phyloP scores from a whole-genome alignment of 2,888 invertebrate genomes.

The Drosophila anomalipes region DNA sequence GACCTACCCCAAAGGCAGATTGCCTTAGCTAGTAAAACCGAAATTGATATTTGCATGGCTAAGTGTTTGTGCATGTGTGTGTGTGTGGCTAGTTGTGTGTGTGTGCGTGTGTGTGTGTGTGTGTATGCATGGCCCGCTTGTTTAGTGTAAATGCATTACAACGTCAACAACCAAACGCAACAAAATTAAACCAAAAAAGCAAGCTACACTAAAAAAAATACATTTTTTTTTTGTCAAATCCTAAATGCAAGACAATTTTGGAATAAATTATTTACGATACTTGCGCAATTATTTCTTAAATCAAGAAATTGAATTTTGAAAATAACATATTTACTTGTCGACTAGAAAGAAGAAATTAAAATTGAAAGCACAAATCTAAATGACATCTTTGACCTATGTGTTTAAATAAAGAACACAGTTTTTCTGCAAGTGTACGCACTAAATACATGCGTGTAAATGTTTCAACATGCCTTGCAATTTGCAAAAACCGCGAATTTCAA shows the following conservation, averaged over 20 bases:
- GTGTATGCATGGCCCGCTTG: conserved; percentile 56
- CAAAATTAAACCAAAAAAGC: conserved; percentile 16
- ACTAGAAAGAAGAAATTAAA: not conserved
- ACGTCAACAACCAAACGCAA: conserved; percentile 27
- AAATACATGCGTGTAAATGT: conserved; percentile 60
- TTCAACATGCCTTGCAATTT: conserved; percentile 68
- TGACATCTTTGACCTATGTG: not conserved
- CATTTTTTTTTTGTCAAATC: not conserved
- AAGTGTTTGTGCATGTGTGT: conserved; percentile 36
- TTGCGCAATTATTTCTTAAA: not conserved
- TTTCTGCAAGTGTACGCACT: not conserved
- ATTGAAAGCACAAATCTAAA: not conserved
- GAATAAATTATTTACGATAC: not conserved
- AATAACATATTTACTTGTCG: not conserved
- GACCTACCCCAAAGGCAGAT: conserved; percentile 16
- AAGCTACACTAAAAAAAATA: not conserved
- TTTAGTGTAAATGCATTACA: conserved; percentile 70
- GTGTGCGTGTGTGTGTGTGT: conserved; percentile 14
- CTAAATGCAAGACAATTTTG: not conserved
- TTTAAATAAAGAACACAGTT: not conserved
- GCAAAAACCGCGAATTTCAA: conserved; percentile 43
- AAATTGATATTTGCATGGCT: conserved; percentile 73
- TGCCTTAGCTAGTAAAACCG: conserved; percentile 63
- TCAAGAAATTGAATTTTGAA: not conserved
- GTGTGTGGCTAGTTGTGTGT: conserved; percentile 14